Base-by-base conservation (phyloP, 2,797 vertebrate species). In the Clarias laeviceps region DNA sequence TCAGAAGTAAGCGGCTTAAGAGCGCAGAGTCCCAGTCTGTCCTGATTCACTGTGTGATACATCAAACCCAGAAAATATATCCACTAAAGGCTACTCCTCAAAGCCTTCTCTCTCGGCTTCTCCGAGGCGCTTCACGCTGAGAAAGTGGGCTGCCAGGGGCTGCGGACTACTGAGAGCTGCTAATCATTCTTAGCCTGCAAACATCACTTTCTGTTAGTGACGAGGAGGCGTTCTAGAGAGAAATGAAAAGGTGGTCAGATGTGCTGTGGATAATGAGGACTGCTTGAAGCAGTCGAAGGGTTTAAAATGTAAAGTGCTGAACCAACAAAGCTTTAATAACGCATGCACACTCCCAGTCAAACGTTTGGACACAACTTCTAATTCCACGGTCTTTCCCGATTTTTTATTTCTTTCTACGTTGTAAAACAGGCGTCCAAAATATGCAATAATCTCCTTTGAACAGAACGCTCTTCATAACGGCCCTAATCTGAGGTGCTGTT, bases 51-150 rank as follows among this genome's bases (percentile, higher is more conserved):
- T 84, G 73, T 81, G 74, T 88, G 88, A 88, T 78, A 84, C 88
- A 89, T 90, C 85, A 90, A 88, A 88, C 85, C 79, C 73, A 72
- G 24, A 79, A 88, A 86, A 88, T 84, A 88, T 77, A 87, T 84
- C 85, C 84, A 90, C 82, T 89, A 86, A 82, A 87, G 86, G 78
- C 80, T 69, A 79, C 80, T 82, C 78, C 86, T 81, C 84, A 84
- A 82, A 87, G 79, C 79, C 5, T 27, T 22, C 40, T 15, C 80
- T 86, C 79, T 79, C 37, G 14, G 82, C 80, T 84, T 32, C 65
- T 68, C 82, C 78, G 80, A 87, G 81, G 20, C 80, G 79, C 85
- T 87, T 87, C 85, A 87, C 57, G 73, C 61, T 68, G 86, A 14
- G 80, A 74, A 83, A 83, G 80, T 70, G 83, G 76, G 83, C 84